phyloP scores from a whole-genome alignment of 2,113 vertebrate species.

The Silurus meridionalis region DNA sequence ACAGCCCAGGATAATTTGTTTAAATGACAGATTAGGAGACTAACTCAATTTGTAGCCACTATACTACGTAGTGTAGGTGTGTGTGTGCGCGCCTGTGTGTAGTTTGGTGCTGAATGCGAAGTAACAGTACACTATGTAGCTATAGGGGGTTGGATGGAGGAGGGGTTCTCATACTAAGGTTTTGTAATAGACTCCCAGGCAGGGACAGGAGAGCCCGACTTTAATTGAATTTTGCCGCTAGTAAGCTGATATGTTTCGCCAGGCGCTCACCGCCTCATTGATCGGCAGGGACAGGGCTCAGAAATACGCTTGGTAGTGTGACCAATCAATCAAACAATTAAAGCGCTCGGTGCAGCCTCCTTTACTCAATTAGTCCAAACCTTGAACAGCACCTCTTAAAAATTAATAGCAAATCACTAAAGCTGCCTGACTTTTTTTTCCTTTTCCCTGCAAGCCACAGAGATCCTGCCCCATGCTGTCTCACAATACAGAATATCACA shows the following conservation, averaged over 20 bases:
- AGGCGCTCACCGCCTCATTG: slow-evolving; percentile 70
- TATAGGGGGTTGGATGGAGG: slow-evolving; percentile 28
- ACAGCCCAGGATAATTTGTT: slow-evolving; percentile 70
- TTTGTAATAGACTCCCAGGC: slow-evolving; percentile 61
- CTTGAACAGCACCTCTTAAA: slow-evolving; percentile 50
- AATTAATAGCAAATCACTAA: slow-evolving; percentile 68
- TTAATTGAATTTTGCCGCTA: slow-evolving; percentile 68
- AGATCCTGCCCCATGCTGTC: not conserved
- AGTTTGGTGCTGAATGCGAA: not conserved
- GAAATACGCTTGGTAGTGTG: slow-evolving; percentile 67
- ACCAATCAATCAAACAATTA: slow-evolving; percentile 78
- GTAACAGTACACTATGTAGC: slow-evolving; percentile 21
- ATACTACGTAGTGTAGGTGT: slow-evolving; percentile 64
- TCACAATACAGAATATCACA: slow-evolving; percentile 10
- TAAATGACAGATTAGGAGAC: slow-evolving; percentile 74
- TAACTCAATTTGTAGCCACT: slow-evolving; percentile 71
- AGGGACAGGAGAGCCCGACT: slow-evolving; percentile 57
- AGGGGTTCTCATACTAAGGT: slow-evolving; percentile 53
- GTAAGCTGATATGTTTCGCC: slow-evolving; percentile 64
- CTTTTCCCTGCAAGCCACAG: not conserved
- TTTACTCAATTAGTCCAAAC: slow-evolving; percentile 66
- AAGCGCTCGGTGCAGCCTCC: slow-evolving; percentile 59
- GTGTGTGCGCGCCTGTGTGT: slow-evolving; percentile 20
- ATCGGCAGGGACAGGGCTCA: slow-evolving; percentile 63
- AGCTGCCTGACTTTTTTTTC: slow-evolving; percentile 33